A percentile compares a stretch with the other conserved stretches of the same genome.
phyloP scores from a whole-genome alignment of 2,113 vertebrate genomes.

The Elachura formosa region DNA sequence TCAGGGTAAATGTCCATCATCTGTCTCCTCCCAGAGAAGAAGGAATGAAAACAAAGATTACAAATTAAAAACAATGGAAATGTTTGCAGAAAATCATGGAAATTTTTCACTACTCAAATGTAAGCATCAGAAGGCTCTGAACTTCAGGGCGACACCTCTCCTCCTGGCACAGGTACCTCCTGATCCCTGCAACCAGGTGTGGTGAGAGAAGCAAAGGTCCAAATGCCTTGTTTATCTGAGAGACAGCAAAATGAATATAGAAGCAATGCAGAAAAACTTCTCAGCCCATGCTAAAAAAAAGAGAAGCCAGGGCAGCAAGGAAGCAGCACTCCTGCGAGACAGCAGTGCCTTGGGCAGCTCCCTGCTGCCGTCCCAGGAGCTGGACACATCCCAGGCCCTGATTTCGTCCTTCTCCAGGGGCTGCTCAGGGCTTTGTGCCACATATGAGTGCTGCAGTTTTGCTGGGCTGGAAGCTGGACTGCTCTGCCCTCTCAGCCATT shows the following conservation, averaged over 20 bases:
- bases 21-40: too few relatives aligned
- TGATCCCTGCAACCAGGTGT: neutral
- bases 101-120: too few relatives aligned
- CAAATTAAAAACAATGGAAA: too few relatives aligned
- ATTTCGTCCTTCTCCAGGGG: neutral
- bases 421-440: neutral
- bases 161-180: neutral
- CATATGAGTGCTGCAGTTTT: neutral
- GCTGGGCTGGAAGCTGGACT: neutral
- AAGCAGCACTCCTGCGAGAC: neutral
- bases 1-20: too few relatives aligned
- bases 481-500: neutral
- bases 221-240: neutral
- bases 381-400: neutral
- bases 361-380: neutral
- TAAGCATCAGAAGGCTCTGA: too few relatives aligned
- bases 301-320: neutral
- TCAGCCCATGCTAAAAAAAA: neutral
- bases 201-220: neutral
- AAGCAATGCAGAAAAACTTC: neutral
- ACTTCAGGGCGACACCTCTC: too few relatives aligned
- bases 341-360: neutral
- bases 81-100: too few relatives aligned
- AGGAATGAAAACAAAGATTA: too few relatives aligned
- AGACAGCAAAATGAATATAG: neutral